Base-by-base conservation (phyloP, 64 coral and sea anemone genomes). In the Pachyseris speciosa region DNA sequence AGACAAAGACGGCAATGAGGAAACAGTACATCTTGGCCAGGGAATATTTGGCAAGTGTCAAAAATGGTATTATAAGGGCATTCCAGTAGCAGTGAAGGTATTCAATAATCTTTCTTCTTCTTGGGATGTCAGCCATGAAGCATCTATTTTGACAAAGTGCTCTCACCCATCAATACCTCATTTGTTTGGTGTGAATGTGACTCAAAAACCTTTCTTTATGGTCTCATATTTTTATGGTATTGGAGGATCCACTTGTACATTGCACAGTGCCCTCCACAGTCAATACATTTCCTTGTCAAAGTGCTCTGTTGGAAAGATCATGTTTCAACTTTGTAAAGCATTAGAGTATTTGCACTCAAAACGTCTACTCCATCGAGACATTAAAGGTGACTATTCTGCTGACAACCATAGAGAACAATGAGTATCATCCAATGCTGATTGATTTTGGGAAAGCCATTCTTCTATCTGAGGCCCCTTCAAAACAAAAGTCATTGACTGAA, bases 321-420 rank as follows among this genome's bases (percentile, higher is more conserved):
- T 90, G 41, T 78, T 90, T 11, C 34, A 90, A 80, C 27, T 90
- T 47, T 80, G 59, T 27, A 40, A 90, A 80, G 87, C 87, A 20
- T 28, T 90, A n/a, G 39, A 90, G 27, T 17, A 84, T 59, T 37
- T 91, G 17, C 89, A 91, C n/a, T 1, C 16, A 29, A 84, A 72
- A 53, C 45, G 31, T 3, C 67, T 81, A 7, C 63, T 91, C 37
- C 89, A 91, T 83, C 33, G 78, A 9, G 77, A 91, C 57, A 91
- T 91, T 24, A 92, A 92, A 37, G 36, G 69, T 83, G 90, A 85
- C 31, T 43, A 92, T 85, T 78, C 45, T 92, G 19, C 59, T 85
- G 9, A 92, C 79, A 38, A 44, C 24, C 5, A 16, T 75, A 10
- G 24, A 91, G 30, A 83, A 60, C n/a, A 17, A 22, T 48, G 39